Conservation (phyloP, 1,140 invertebrate species). For the Drosophila elegans region DNA sequence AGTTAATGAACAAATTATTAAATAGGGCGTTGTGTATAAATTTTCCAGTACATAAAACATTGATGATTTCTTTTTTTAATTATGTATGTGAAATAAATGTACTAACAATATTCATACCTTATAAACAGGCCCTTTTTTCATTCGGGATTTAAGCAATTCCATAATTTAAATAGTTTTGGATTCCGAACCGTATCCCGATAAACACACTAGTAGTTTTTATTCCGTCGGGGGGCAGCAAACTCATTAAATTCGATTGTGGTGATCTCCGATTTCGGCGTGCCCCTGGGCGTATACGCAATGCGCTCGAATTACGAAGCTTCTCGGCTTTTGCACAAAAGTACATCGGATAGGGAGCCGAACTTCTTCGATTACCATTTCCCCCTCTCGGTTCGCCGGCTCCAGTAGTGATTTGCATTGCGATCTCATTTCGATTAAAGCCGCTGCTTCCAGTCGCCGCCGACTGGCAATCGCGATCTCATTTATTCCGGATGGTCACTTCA, state of each 20-base stretch:
- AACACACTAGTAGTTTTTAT: not conserved
- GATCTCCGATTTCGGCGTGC: conserved; percentile 2
- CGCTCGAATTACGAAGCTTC: conserved; percentile 10
- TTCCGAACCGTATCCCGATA: not conserved
- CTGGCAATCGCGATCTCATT: conserved; percentile 38
- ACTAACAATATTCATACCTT: too few relatives aligned
- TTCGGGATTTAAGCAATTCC: not conserved
- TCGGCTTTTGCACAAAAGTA: conserved; percentile 9
- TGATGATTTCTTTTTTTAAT: too few relatives aligned
- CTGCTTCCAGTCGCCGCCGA: conserved; percentile 4
- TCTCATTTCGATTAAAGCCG: conserved; percentile 34
- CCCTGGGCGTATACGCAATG: conserved; percentile 40
- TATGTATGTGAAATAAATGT: too few relatives aligned
- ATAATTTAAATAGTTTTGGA: not conserved
- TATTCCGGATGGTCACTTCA: conserved; percentile 48
- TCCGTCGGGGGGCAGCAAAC: not conserved
- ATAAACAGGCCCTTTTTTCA: too few relatives aligned
- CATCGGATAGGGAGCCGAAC: conserved; percentile 17
- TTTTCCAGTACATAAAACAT: too few relatives aligned
- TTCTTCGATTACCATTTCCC: conserved; percentile 33
- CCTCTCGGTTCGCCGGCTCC: conserved; percentile 3
- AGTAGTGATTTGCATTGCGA: conserved; percentile 20
- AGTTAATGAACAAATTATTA: too few relatives aligned
- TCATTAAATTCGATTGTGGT: conserved; percentile 38
- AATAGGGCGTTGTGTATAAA: too few relatives aligned